Conservation (phyloP, 2,888 invertebrate species). For the Hymenopus coronatus region DNA sequence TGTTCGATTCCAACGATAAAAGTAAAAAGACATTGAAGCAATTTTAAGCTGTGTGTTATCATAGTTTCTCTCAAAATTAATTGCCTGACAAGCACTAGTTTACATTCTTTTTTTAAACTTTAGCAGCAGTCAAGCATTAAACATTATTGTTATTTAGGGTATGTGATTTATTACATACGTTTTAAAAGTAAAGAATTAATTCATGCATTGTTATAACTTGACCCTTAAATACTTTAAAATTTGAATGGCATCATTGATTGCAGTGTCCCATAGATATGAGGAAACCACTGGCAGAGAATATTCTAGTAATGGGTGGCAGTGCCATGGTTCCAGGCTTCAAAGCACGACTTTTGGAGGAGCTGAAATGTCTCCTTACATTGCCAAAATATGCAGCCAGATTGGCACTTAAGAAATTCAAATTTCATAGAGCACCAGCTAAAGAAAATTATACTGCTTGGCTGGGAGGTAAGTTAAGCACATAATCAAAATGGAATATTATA, state of each 20-base stretch:
- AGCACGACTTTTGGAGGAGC: slow-evolving; percentile 74
- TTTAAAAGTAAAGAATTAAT: not conserved
- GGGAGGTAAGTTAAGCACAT: slow-evolving; percentile 57
- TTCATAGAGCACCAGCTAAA: slow-evolving; percentile 76
- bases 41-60: no score
- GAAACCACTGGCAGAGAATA: slow-evolving; percentile 72
- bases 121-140: no score
- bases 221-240: not conserved
- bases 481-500: no score
- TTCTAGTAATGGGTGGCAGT: slow-evolving; percentile 85
- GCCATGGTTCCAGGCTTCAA: slow-evolving; percentile 79
- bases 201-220: not conserved
- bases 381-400: slow-evolving; percentile 62
- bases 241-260: slow-evolving; percentile 29
- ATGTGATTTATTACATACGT: not conserved
- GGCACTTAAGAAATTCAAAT: slow-evolving; percentile 66
- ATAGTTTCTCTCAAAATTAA: no score
- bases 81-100: no score
- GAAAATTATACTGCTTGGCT: slow-evolving; percentile 85
- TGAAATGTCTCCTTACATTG: slow-evolving; percentile 62
- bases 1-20: no score
- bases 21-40: no score
- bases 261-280: slow-evolving; percentile 83
- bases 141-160: no score
- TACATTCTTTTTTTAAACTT: no score